These are phyloP conservation scores for Apamea sordens DNA, from an alignment of 2,888 invertebrate species.

Conservation along the genomic window DNA sequence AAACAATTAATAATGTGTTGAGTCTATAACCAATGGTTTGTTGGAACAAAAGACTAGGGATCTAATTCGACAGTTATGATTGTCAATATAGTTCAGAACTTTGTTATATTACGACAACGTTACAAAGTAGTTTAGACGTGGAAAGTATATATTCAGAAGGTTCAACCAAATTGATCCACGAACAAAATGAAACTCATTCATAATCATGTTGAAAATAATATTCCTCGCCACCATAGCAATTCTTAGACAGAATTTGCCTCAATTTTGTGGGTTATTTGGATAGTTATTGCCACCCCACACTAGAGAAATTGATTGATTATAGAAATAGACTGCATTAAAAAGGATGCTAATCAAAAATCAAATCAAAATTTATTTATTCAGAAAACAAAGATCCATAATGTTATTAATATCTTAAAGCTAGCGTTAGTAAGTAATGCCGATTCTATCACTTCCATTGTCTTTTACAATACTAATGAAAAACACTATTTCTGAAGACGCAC, in stretches of 20 bases:
- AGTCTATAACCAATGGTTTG: slow-evolving; percentile 17
- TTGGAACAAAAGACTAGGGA: slow-evolving; percentile 25
- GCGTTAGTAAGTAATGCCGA: background rate
- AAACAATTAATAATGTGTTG: slow-evolving; percentile 21
- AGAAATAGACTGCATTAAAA: background rate
- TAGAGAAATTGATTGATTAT: background rate
- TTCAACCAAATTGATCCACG: background rate
- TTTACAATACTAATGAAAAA: background rate
- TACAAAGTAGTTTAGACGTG: background rate
- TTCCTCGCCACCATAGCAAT: background rate
- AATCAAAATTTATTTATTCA: too few relatives aligned
- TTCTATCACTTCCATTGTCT: background rate
- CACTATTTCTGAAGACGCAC: background rate
- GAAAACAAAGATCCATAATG: too few relatives aligned
- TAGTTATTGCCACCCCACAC: background rate
- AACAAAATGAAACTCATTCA: background rate
- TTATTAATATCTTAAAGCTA: too few relatives aligned
- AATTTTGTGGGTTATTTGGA: background rate
- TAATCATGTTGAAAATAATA: background rate
- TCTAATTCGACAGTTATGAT: slow-evolving; percentile 25
- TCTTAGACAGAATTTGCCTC: background rate
- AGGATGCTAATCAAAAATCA: background rate
- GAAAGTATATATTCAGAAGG: slow-evolving; percentile 10
- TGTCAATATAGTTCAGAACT: slow-evolving; percentile 15
- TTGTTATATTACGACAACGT: slow-evolving; percentile 8